phyloP scores from a whole-genome alignment of 2,888 invertebrate genomes.

The Drosophila melanosoma region DNA sequence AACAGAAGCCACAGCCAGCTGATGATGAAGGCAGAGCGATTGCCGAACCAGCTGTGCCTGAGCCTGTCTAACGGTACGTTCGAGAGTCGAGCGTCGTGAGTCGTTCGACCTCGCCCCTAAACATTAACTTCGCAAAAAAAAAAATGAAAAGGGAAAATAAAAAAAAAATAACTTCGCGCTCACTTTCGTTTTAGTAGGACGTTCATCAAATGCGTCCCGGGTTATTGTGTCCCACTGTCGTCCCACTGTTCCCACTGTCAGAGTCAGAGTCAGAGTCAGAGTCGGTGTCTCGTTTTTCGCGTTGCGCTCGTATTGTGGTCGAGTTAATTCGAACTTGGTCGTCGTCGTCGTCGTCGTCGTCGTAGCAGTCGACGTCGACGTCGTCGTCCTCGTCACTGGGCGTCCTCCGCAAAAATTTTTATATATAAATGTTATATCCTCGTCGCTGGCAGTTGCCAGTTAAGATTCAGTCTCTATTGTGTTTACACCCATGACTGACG shows the following conservation, averaged over 20 bases:
- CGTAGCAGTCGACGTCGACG: conserved; percentile 13
- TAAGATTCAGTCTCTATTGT: conserved; percentile 83
- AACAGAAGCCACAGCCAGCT: conserved; percentile 36
- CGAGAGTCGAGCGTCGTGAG: conserved; percentile 23
- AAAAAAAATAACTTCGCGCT: conserved; percentile 21
- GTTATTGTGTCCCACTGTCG: conserved; percentile 25
- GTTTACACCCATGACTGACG: conserved; percentile 83
- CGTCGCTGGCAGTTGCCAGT: conserved; percentile 59
- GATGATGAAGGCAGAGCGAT: conserved; percentile 29
- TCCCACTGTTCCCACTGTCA: conserved; percentile 9
- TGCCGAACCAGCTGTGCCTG: conserved; percentile 41
- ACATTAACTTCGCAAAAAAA: conserved; percentile 9
- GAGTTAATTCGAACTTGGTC: conserved; percentile 75
- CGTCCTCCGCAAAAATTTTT: conserved; percentile 33
- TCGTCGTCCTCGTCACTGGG: conserved; percentile 41
- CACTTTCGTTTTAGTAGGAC: conserved; percentile 58
- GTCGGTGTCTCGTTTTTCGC: conserved; percentile 46
- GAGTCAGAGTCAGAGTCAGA: conserved; percentile 1
- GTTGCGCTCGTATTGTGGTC: conserved; percentile 69
- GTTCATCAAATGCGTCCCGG: conserved; percentile 48
- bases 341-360: conserved; percentile 19
- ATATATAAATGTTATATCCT: conserved; percentile 19
- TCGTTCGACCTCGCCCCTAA: conserved; percentile 50
- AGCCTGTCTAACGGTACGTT: conserved; percentile 14
- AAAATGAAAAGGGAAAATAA: background rate